Evolutionary conservation across 2,113 vertebrate genomes (phyloP).

Genomic region (Pithys albifrons): DNA sequence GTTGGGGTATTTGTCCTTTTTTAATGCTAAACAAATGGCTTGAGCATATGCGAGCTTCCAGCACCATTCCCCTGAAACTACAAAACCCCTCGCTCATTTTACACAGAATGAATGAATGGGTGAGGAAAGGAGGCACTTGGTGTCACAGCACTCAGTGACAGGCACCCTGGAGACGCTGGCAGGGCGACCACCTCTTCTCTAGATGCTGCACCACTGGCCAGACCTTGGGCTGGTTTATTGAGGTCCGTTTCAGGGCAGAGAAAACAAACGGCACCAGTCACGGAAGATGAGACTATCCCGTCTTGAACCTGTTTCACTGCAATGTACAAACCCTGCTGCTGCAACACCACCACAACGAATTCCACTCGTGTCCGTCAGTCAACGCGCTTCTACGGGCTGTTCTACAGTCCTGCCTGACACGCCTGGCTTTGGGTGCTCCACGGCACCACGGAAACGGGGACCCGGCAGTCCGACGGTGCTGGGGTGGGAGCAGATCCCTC

Average conservation of each 20-base stretch:
- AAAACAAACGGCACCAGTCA: accelerated
- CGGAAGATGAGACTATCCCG: accelerated
- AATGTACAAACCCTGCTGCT: accelerated
- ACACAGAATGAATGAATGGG: accelerated
- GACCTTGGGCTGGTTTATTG: accelerated
- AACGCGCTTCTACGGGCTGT: accelerated
- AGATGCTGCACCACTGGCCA: accelerated
- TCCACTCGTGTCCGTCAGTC: accelerated
- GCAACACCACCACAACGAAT: no score
- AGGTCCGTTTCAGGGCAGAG: accelerated
- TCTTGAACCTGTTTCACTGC: background rate
- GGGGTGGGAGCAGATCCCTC: accelerated
- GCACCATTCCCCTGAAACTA: background rate
- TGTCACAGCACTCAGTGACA: background rate
- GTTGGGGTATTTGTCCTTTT: accelerated
- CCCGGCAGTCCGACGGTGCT: background rate
- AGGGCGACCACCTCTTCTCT: background rate
- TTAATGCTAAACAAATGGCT: background rate
- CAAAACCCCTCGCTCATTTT: background rate
- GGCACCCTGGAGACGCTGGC: accelerated
- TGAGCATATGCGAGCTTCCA: background rate
- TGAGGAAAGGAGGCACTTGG: accelerated
- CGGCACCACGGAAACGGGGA: accelerated
- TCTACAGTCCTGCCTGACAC: accelerated
- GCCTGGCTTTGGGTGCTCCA: accelerated